Evolutionary conservation across 2,888 invertebrate genomes (phyloP).

Genomic region (Hypomecis atomaria): DNA sequence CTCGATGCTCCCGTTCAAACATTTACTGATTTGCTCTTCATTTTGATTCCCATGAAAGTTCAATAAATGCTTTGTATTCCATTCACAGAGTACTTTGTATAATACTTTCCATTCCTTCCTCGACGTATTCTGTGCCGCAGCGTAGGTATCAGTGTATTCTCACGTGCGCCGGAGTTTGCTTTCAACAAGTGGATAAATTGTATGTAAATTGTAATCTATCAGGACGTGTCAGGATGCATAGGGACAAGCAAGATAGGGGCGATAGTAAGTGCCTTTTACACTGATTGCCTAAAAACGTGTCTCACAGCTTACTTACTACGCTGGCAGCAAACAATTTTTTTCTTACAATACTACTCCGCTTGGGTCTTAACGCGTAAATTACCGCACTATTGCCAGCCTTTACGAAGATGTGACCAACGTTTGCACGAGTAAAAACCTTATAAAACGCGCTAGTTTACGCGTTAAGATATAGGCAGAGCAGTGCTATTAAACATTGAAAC

Average conservation of each 20-base stretch:
- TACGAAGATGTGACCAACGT: too few species aligned
- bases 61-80: constrained; percentile 21
- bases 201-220: constrained; percentile 11
- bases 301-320: too few species aligned
- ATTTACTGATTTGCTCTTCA: background rate
- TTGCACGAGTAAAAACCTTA: too few species aligned
- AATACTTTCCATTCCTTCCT: constrained; percentile 25
- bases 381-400: too few species aligned
- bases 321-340: too few species aligned
- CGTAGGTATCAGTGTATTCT: constrained; percentile 12
- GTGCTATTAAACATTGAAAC: too few species aligned
- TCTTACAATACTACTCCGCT: too few species aligned
- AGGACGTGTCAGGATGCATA: constrained; percentile 15
- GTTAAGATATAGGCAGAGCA: too few species aligned
- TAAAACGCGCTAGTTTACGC: too few species aligned
- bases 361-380: too few species aligned
- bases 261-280: background rate
- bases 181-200: constrained; percentile 25
- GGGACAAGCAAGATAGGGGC: background rate
- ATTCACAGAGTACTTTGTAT: too few species aligned
- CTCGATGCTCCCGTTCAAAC: background rate
- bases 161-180: constrained; percentile 27
- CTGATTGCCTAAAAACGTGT: too few species aligned
- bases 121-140: constrained; percentile 20
- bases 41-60: background rate